Conservation (phyloP, 1,140 invertebrate species). For the Cephus cinctus region DNA sequence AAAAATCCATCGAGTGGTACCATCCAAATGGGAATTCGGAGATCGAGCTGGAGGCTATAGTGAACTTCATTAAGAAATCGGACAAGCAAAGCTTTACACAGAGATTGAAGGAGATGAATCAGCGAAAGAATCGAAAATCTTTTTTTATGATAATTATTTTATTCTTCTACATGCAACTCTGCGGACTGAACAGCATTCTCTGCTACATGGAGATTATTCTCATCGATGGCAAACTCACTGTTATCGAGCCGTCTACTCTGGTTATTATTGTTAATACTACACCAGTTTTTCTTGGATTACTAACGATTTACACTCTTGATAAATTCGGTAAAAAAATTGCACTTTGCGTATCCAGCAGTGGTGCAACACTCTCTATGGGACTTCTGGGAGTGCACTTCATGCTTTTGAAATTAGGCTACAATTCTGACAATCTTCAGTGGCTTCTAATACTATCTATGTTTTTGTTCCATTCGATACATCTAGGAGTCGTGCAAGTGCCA, state of each 20-base stretch:
- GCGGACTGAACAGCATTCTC: conserved; percentile 69
- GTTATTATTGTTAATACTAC: conserved; percentile 61
- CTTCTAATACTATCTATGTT: conserved; percentile 62
- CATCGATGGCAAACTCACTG: conserved; percentile 53
- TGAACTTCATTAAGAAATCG: too few relatives aligned
- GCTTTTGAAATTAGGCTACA: conserved; percentile 52
- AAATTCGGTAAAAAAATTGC: conserved; percentile 65
- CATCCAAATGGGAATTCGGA: conserved; percentile 7
- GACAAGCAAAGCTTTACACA: too few relatives aligned
- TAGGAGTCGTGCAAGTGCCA: conserved; percentile 69
- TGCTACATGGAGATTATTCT: conserved; percentile 72
- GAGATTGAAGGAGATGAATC: neutral
- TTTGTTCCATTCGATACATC: conserved; percentile 62
- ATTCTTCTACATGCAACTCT: conserved; percentile 70
- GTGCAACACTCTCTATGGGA: conserved; percentile 55
- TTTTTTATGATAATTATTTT: conserved; percentile 63
- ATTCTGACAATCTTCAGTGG: conserved; percentile 45
- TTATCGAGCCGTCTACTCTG: conserved; percentile 46
- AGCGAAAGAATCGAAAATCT: conserved; percentile 56
- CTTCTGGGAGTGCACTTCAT: conserved; percentile 62
- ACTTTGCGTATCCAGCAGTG: conserved; percentile 60
- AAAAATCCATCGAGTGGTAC: conserved; percentile 43
- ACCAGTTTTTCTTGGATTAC: too few relatives aligned
- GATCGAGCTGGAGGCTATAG: too few relatives aligned
- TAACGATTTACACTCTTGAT: conserved; percentile 65